phyloP scores from a whole-genome alignment of 92 coral and sea anemone species.

The Epizoanthus illoricatus region DNA sequence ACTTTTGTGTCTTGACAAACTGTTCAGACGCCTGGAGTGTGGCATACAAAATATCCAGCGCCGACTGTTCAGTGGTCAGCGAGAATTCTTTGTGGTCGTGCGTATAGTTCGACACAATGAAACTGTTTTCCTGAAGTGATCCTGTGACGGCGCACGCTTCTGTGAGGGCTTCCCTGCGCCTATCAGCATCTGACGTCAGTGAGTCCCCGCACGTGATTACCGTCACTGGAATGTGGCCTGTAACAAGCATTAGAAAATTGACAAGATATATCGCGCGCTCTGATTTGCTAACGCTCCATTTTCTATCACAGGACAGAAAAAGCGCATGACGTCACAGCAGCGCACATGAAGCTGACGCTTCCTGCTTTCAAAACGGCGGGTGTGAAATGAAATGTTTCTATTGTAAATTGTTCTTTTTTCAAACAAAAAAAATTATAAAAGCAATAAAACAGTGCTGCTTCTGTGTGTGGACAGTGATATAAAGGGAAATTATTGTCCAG shows the following conservation, averaged over 20 bases:
- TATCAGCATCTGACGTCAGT: conserved; percentile 44
- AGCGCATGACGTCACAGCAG: too few species aligned
- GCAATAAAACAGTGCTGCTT: too few species aligned
- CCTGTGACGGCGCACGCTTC: conserved; percentile 76
- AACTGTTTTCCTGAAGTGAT: conserved; percentile 59
- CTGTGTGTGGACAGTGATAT: too few species aligned
- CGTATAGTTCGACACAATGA: conserved; percentile 73
- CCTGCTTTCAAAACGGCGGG: too few species aligned
- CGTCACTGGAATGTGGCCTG: conserved; percentile 75
- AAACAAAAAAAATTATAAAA: too few species aligned
- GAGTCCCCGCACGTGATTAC: conserved; percentile 77
- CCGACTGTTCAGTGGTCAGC: conserved; percentile 57
- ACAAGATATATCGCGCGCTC: too few species aligned
- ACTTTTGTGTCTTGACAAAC: conserved; percentile 62
- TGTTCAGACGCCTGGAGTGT: conserved; percentile 62
- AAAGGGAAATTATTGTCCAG: too few species aligned
- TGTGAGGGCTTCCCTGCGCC: conserved; percentile 46
- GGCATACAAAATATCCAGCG: conserved; percentile 63
- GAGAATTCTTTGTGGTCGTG: conserved; percentile 39
- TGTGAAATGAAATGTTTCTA: too few species aligned
- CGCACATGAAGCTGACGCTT: too few species aligned
- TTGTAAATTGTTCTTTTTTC: too few species aligned
- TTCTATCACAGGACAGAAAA: too few species aligned
- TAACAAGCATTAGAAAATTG: neutral
- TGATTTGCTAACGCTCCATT: too few species aligned